Conservation (phyloP, 2,113 vertebrate species). For the Melanerpes formicivorus region DNA sequence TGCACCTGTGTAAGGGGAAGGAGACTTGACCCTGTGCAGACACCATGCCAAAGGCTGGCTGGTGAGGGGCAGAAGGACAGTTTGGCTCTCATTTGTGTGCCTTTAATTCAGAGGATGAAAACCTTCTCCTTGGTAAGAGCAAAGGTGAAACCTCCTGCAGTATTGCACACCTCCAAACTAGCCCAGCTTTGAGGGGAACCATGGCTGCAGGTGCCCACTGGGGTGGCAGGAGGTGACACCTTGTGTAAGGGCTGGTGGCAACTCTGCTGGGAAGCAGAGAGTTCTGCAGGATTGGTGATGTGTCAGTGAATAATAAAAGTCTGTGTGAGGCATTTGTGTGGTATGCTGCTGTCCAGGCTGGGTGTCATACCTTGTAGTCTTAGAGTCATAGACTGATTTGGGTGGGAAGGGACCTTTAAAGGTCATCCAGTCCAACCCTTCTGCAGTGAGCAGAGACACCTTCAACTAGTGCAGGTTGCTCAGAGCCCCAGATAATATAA, state of each 20-base stretch:
- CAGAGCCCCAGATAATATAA: neutral
- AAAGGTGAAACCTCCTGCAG: neutral
- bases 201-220: neutral
- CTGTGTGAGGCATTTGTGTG: neutral
- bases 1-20: accelerated
- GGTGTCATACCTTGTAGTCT: neutral
- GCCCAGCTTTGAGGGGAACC: accelerated
- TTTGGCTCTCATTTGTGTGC: neutral
- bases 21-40: neutral
- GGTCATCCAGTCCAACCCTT: neutral
- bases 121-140: neutral
- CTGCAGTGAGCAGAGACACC: neutral
- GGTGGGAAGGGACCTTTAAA: neutral
- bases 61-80: neutral
- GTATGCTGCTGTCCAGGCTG: neutral
- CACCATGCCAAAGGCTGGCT: neutral
- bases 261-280: neutral
- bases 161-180: accelerated
- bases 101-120: neutral
- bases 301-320: conserved; percentile 34
- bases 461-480: neutral
- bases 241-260: neutral
- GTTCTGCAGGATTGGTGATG: neutral
- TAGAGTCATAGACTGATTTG: neutral
- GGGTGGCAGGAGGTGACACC: neutral